Base-by-base conservation (phyloP, 2,888 invertebrate species). In the Pantelozetes paolii region DNA sequence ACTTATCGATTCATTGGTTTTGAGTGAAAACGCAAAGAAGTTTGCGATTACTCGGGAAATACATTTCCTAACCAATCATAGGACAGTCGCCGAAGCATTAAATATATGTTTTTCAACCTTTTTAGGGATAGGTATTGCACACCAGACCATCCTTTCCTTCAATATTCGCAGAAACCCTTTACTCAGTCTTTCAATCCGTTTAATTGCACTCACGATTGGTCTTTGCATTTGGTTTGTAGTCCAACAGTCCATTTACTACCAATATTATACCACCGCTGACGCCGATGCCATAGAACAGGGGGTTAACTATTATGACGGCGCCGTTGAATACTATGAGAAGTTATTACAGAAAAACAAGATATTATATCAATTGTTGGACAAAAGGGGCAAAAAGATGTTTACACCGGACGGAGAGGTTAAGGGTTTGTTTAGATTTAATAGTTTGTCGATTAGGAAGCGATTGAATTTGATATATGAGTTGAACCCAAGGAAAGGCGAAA, bases 11-110 rank as follows among this genome's bases (percentile, higher is more conserved):
- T 86, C 90, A 0, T 80, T 92, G 40, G 82, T 90, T 2, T 81
- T 93, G 23, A 88, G 89, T 18, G 89, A 90, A 77, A 87, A 89
- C 76, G 92, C 90, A 13, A 88, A 91, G 81, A 84, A 89, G 75
- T 93, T 90, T 84, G 91, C 89, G 1, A 87, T 93, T 30, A 90
- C 90, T 74, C 85, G 88, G 78, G 89, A 91, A 82, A 85, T 92
- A 71, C 81, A 88, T 74, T 86, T 87, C 82, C 81, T 86, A 3
- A 84, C 87, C 76, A 87, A 87, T 54, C 82, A 86, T 75, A 86
- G 87, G 80, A 82, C 88, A 2, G 81, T 87, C 0, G 80, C 86
- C 67, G 87, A 89, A 76, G 26, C 30, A 3, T 6, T 30, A 30
- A 62, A 26, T 8, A 30, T 62, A 2, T 84, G 86, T 0, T 72